phyloP scores from a whole-genome alignment of 2,888 invertebrate species.

The Willowsia nigromaculata region DNA sequence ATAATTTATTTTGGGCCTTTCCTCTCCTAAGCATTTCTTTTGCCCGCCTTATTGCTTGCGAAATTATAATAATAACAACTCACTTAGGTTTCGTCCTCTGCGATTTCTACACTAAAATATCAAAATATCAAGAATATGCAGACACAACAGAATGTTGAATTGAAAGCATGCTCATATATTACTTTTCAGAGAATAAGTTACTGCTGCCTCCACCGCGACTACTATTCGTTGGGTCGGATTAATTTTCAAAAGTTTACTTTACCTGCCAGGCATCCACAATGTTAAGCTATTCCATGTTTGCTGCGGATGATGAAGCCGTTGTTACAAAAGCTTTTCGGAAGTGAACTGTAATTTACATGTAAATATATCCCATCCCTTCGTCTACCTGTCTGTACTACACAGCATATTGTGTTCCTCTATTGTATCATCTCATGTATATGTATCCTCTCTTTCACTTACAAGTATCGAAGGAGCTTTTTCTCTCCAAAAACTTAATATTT shows the following conservation, averaged over 20 bases:
- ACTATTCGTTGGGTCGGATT: background rate
- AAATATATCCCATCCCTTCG: background rate
- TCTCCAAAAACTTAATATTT: background rate
- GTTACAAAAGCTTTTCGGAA: background rate
- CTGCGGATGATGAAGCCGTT: background rate
- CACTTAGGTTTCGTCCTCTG: background rate
- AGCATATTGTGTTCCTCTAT: background rate
- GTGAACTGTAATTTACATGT: constrained; percentile 8
- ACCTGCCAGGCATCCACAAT: constrained; percentile 21
- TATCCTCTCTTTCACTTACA: background rate
- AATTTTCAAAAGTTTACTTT: constrained; percentile 31
- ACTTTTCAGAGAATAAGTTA: background rate
- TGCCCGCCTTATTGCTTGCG: background rate
- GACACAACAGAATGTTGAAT: background rate
- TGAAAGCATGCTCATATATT: background rate
- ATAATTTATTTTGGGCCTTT: background rate
- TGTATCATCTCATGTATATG: background rate
- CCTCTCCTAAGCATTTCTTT: background rate
- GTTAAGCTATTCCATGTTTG: background rate
- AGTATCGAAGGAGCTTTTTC: background rate
- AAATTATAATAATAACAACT: background rate
- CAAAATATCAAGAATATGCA: background rate
- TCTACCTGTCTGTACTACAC: background rate
- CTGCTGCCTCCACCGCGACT: too few relatives aligned
- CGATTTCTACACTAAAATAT: background rate